Evolutionary conservation across 2,113 vertebrate species (phyloP), one percentile per base, ranked within the genome.

Genomic region (Rynchops niger): DNA sequence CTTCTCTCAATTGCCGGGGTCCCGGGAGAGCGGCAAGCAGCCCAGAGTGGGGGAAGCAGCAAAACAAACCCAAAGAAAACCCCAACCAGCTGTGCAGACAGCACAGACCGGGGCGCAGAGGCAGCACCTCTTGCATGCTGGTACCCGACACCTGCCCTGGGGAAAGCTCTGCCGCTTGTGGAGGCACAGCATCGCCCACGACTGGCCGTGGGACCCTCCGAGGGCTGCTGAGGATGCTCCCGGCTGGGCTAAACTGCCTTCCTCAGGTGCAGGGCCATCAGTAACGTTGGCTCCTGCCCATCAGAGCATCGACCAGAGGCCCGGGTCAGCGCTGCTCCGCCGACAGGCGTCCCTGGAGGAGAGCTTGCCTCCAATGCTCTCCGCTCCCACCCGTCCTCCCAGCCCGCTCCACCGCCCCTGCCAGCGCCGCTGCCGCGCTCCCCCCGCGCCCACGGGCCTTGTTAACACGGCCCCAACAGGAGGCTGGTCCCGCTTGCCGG

Each of bases 391-490:
- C 10, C 40, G 22, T 38, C 45, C 83, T 50, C 2, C 34, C 29
- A 45, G 22, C 69, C 30, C n/a, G 69, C 58, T 23, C 45, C 32
- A 42, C n/a, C 7, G 11, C 29, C 45, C 36, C 34, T 45, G n/a
- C 49, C 69, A 7, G n/a, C 9, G 3, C 52, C 11, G 20, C 73
- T 23, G 25, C 47, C 49, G 1, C 1, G 20, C 36, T 65, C 83
- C 71, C 49, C 55, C 53, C 5, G 13, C 40, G 43, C 94, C 84
- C 58, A 42, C 7, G 6, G 34, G 87, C 84, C 94, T 58, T 97
- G 97, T 97, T 97, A 97, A 97, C 96, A 97, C 73, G 67, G 71
- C 50, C 43, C 43, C 0, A 15, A 82, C 50, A 95, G 93, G 96
- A n/a, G 61, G 49, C 10, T 74, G 18, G 77, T 91, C 56, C 67